Base-by-base conservation (phyloP, 2,113 vertebrate genomes). In the Poicephalus meyeri region DNA sequence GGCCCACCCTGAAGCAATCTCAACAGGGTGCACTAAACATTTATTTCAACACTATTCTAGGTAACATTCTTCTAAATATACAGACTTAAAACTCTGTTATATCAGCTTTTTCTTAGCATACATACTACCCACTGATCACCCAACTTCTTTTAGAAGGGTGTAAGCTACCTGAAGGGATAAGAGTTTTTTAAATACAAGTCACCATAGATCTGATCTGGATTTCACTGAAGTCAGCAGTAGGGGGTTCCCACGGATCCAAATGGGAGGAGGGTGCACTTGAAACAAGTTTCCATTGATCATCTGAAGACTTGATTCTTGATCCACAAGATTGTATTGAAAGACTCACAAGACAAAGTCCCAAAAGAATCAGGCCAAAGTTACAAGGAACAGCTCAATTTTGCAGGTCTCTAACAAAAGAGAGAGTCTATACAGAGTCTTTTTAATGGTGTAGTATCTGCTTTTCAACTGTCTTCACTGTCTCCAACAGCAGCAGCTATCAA, bases 171-270 rank as follows among this genome's bases (percentile, higher is more conserved):
- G 41, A 52, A 47, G 10, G 10, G 11, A 25, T 1, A 47, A 47
- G 11, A 17, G 10, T 0, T 58, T 84, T 74, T 39, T 23, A 86
- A 87, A 64, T 8, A 3, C 29, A 76, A 55, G 44, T 53, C 56
- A 69, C 18, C 1, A 0, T 0, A 1, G 3, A 8, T 80, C 68
- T 56, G 23, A 86, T 47, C 7, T 25, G 26, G 10, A 49, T 83
- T 86, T 58, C 35, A 74, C 12, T 44, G 5, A 31, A 87, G 31
- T 16, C 33, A 73, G 31, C 4, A 85, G 29, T 25, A 44, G 6
- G 18, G 8, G 4, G 7, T 7, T 66, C 19, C 15, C 23, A 77
- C 15, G 58, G 60, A 63, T 23, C 2, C 28, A 46, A 39, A 26
- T 3, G 7, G 23, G 11, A 64, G 63, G 8, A 70, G 2, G 1